Evolutionary conservation across 2,888 invertebrate species (phyloP).

Genomic region (Hylaea fasciaria): DNA sequence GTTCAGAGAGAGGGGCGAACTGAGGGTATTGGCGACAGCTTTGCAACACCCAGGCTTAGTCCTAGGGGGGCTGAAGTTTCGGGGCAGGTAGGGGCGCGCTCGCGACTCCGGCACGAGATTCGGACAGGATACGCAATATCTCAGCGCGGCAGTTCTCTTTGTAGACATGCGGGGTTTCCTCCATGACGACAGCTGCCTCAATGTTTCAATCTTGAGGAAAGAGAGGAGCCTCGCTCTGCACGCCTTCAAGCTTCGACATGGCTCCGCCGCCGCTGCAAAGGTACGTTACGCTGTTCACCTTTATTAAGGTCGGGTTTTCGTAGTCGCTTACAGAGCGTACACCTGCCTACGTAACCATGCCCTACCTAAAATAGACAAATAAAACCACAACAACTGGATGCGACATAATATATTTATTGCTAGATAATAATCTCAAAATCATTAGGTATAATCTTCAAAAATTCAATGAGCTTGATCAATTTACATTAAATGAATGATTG

Average conservation of each 20-base stretch:
- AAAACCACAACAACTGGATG: background rate
- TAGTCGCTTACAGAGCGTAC: conserved; percentile 16
- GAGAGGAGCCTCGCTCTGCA: conserved; percentile 47
- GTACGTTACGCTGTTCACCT: conserved; percentile 70
- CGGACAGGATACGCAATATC: conserved; percentile 62
- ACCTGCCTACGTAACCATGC: conserved; percentile 8
- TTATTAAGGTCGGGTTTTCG: conserved; percentile 51
- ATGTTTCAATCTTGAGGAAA: conserved; percentile 49
- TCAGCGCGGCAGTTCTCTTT: conserved; percentile 39
- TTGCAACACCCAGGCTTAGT: conserved; percentile 40
- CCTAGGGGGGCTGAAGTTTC: conserved; percentile 47
- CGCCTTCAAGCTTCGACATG: conserved; percentile 58
- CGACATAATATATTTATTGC: conserved; percentile 21
- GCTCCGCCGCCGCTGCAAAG: conserved; percentile 71
- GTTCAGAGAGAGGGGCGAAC: conserved; percentile 13
- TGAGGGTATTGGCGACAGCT: conserved; percentile 7
- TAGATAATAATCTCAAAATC: conserved; percentile 24
- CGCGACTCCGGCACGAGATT: conserved; percentile 46
- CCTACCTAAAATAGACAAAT: conserved; percentile 8
- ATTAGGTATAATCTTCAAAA: conserved; percentile 7
- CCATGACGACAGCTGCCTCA: conserved; percentile 46
- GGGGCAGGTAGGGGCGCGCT: conserved; percentile 32
- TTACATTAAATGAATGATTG: conserved; percentile 22
- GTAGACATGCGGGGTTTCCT: conserved; percentile 33
- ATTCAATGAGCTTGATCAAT: conserved; percentile 26